Evolutionary conservation across 64 coral and sea anemone genomes (phyloP), one percentile per base, ranked within the genome.

Genomic region (Anthopleura sola): DNA sequence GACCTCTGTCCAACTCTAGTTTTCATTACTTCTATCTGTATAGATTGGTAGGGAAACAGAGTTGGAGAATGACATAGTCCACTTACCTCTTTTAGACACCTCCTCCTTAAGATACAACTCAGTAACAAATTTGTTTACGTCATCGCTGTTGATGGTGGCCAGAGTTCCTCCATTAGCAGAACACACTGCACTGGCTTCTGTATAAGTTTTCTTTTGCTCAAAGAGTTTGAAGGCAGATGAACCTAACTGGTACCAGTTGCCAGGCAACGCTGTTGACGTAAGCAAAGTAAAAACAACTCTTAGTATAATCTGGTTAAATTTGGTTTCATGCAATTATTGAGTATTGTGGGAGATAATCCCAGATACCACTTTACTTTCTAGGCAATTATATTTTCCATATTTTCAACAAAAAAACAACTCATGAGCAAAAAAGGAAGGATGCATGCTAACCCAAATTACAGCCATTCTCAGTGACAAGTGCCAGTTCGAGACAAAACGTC

Each of bases 231-330:
- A 75, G 13, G n/a, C 68, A 75, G 34, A 75, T 26, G 68, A 75
- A 36, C 68, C 68, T 16, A 75, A 36, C 34, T 36, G 68, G n/a
- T 75, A 75, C 68, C 68, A 75, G 68, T 75, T 75, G 68, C 34
- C 34, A 29, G 68, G 26, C n/a, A 32, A 75, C 68, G 68, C 68
- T 75, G 26, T 32, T 75, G 68, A 75, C 16, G 55, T 56, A 17
- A 56, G 20, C 20, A 20, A 21, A 17, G 18, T 17, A 17, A 56
- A 56, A 4, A 20, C 20, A 20, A 56, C 4, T 56, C 20, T 56
- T 2, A 44, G 40, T 44, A 0, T 2, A 44, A 3, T 6, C 1
- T 44, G 4, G 40, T 44, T 44, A 44, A 44, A 44, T 44, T 44
- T 1, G 0, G 40, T 44, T 44, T 44, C 40, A 44, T 44, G n/a